Evolutionary conservation across 1,140 invertebrate species (phyloP), one percentile per base, ranked within the genome.

Genomic region (Drosophila kurseongensis): DNA sequence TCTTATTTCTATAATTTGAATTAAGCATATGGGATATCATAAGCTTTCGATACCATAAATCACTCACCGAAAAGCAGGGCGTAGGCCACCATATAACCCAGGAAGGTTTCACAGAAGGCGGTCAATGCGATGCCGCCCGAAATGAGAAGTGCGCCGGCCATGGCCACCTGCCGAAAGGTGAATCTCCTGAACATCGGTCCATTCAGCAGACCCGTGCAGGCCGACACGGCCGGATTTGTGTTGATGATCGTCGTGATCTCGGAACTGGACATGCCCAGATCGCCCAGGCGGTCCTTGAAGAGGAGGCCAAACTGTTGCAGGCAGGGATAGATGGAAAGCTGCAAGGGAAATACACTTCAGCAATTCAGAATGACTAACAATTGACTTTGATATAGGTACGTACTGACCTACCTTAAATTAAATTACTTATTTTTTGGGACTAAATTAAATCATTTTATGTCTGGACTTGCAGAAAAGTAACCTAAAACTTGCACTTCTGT

Each of bases 301-400:
- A 96, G 91, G 27, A 96, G 92, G 1, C 95, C 95, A 67, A 96
- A 96, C 65, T 95, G 95, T 86, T 95, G 95, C 40, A 95, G 85
- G 55, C 95, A 93, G 5, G 94, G 94, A 71, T 95, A 93, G 6
- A 94, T 92, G 55, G 94, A 94, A 4, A 95, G 91, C 95, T 96
- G 80, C 13, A 55, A 76, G 5, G 13, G 13, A 29, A 38, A 13
- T 5, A 5, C 12, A 36, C 27, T 10, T 14, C 4, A 66, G 16
- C n/a, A 0, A 8, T 50, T 32, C 27, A 13, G 3, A 29, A n/a
- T 29, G 27, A 13, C 1, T 32, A 2, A 8, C 29, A 32, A 32
- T 32, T 1, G 29, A 7, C 29, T 8, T 7, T 32, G 7, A 32
- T 7, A 29, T 32, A 3, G 29, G 29, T 32, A 6, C 6, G 8